Conservation (phyloP, 2,113 vertebrate genomes). For the Oplegnathus fasciatus region DNA sequence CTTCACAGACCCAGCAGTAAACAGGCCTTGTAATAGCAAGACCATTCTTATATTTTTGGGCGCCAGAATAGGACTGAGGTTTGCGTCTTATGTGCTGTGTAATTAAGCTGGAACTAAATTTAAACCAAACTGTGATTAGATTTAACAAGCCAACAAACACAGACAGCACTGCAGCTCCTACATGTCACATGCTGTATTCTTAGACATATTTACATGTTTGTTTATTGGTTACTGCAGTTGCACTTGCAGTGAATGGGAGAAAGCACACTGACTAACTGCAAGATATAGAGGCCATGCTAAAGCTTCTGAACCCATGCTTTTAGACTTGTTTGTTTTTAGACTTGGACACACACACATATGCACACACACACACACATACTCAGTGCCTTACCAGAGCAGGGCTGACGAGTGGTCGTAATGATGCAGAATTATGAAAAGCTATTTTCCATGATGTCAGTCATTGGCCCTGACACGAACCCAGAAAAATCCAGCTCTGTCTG, state of each 20-base stretch:
- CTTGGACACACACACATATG: neutral
- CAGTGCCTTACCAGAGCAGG: slow-evolving; percentile 37
- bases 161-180: slow-evolving; percentile 18
- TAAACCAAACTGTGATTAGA: slow-evolving; percentile 66
- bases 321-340: slow-evolving; percentile 12
- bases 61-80: slow-evolving; percentile 61
- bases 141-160: slow-evolving; percentile 63
- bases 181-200: slow-evolving; percentile 12
- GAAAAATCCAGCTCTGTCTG: slow-evolving; percentile 41
- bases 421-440: slow-evolving; percentile 63
- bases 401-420: slow-evolving; percentile 46
- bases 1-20: slow-evolving; percentile 32
- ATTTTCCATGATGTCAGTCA: slow-evolving; percentile 61
- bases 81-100: slow-evolving; percentile 60
- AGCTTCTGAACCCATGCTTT: neutral
- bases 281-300: neutral
- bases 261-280: neutral
- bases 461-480: slow-evolving; percentile 41
- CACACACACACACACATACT: neutral
- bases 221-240: neutral
- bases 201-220: neutral
- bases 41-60: slow-evolving; percentile 58
- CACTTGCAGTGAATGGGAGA: neutral
- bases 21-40: slow-evolving; percentile 37
- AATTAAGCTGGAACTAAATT: slow-evolving; percentile 74